Base-by-base conservation (phyloP, 1,140 invertebrate genomes). In the Panulirus ornatus region DNA sequence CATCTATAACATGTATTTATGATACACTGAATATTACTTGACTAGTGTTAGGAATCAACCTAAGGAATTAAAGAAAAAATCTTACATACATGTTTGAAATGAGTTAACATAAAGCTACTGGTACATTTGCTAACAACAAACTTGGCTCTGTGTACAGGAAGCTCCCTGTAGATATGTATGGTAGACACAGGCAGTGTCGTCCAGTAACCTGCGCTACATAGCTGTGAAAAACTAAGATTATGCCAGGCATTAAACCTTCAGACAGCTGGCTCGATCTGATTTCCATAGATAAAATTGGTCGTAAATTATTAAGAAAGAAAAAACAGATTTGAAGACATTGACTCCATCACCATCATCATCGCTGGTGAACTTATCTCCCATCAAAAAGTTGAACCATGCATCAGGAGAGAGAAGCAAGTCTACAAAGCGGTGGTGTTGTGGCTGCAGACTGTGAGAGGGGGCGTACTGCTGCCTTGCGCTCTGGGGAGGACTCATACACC, bases 301-400 rank as follows among this genome's bases (percentile, higher is more conserved):
- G 36, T 22, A 70, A 70, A 27, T 70, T 30, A 34, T 70, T 70
- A 8, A 70, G 27, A 30, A 22, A 70, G n/a, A 30, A 70, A 27
- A 30, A 36, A 79, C 38, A 27, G 38, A 76, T 66, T 54, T 54
- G 51, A 44, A 81, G 5, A 22, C 16, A 84, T 70, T 71, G 11
- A 66, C 54, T 76, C 36, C 36, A 54, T 38, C 58, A 66, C 81
- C 38, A 58, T 63, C 27, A 38, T 86, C 54, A 38, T 51, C 34
- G 27, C 71, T 76, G 71, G 71, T 76, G 71, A 86, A 76, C 71
- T 75, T 86, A 76, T 86, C 84, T 86, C 51, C 51, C 84, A 75
- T 44, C 19, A 51, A 75, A 58, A 85, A 51, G 71, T 85, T 51
- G 42, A 47, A 75, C 44, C 70, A 85, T 76, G 84, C 71, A 85